phyloP scores from a whole-genome alignment of 2,113 vertebrate species.

The Caretta caretta region DNA sequence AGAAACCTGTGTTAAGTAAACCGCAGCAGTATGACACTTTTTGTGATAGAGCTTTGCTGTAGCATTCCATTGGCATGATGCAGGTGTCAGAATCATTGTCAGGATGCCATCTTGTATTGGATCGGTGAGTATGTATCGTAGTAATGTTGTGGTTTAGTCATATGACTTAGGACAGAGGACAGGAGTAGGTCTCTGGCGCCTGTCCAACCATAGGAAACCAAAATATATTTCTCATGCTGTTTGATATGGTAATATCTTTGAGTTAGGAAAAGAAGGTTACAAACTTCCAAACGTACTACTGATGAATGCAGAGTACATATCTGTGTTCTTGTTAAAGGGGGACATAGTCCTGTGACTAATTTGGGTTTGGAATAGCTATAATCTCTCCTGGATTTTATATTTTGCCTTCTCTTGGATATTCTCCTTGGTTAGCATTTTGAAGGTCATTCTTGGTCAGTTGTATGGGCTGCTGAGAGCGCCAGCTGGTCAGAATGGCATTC shows the following conservation, averaged over 20 bases:
- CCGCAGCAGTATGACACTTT: neutral
- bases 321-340: neutral
- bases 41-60: neutral
- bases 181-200: neutral
- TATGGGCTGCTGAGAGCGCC: constrained; percentile 47
- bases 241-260: neutral
- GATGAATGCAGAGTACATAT: constrained; percentile 1
- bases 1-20: neutral
- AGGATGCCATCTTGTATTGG: neutral
- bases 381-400: constrained; percentile 56
- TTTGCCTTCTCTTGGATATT: neutral
- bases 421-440: neutral
- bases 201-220: neutral
- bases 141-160: neutral
- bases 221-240: neutral
- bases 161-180: constrained; percentile 14
- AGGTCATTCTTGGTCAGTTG: constrained; percentile 57
- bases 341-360: constrained; percentile 2
- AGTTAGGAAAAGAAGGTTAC: neutral
- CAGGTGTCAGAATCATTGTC: neutral
- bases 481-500: constrained; percentile 44
- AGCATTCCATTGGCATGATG: constrained; percentile 7
- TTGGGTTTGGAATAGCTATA: constrained; percentile 45
- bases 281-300: neutral
- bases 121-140: neutral